Base-by-base conservation (phyloP, 2,113 vertebrate genomes). In the Polypterus bichir region DNA sequence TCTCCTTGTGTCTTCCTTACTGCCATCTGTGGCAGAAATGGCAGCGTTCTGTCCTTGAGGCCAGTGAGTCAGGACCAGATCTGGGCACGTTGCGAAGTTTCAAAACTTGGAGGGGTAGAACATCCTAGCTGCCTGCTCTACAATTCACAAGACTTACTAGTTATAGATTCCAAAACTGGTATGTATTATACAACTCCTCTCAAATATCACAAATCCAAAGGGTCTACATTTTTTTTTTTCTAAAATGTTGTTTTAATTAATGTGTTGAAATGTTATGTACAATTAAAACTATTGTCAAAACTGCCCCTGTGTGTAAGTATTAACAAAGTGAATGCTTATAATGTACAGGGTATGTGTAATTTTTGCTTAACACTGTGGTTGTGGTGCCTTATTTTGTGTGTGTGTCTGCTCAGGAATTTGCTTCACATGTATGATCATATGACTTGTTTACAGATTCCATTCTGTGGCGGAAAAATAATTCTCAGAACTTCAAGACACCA, bases 21-120 rank as follows among this genome's bases (percentile, higher is more conserved):
- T 1, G 91, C 90, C 0, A 76, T 89, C 64, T 91, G 90, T 0
- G 94, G 95, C 58, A 93, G 87, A 0, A 78, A 88, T 0, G 93
- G 94, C 58, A 66, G 68, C 1, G 61, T 59, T 0, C 78, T 96
- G 5, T 98, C 94, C 93, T 80, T 89, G 65, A 70, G 45, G 47
- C 84, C 85, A 0, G 72, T 87, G 48, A 75, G 73, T 0, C 73
- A 83, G 9, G 86, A 92, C 0, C 56, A 90, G 5, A 75, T 79
- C 60, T 87, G 91, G 69, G 74, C 83, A 62, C 74, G 93, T 61
- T 97, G 93, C 46, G 81, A 76, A 2, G 44, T 86, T 48, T 56
- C 70, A 1, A 72, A 75, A 53, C 71, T 69, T 0, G 61, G 65
- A 0, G 65, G 4, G 1, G 49, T 65, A 0, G 46, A 2, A 0